Percentiles rank a stretch among this genome's conserved stretches.
These are phyloP conservation scores for Tetanocera ferruginea DNA, from an alignment of 2,888 invertebrate species.

Conservation along the genomic window DNA sequence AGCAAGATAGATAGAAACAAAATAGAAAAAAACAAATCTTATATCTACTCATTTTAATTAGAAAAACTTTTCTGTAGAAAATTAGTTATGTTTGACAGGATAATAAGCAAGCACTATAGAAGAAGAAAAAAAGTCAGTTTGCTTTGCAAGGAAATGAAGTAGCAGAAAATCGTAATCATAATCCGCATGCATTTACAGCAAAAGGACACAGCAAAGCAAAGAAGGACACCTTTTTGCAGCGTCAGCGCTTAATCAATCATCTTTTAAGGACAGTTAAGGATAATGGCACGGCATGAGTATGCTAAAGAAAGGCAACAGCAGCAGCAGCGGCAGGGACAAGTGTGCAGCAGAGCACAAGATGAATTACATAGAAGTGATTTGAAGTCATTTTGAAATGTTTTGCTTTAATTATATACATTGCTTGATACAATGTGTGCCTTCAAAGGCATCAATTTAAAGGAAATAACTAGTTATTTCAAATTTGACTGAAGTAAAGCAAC, in stretches of 20 bases:
- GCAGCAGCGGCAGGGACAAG: background rate
- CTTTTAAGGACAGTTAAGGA: background rate
- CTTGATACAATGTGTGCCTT: too few species aligned
- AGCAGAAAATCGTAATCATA: background rate
- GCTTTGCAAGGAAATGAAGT: background rate
- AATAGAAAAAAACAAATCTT: background rate
- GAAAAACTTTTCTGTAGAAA: constrained; percentile 25
- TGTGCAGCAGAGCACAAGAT: too few species aligned
- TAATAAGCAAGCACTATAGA: constrained; percentile 3
- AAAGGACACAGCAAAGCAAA: background rate
- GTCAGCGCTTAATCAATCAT: constrained; percentile 33
- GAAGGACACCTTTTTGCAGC: constrained; percentile 5
- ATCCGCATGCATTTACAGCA: background rate
- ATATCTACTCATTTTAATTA: constrained; percentile 31
- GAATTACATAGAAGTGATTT: background rate
- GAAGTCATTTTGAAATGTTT: background rate
- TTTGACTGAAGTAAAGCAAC: too few species aligned
- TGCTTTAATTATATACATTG: too few species aligned
- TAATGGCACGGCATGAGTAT: background rate
- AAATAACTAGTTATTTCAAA: too few species aligned
- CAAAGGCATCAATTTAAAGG: too few species aligned
- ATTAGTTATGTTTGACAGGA: constrained; percentile 33
- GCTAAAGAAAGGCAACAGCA: background rate
- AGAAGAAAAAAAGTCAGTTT: background rate
- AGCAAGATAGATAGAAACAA: background rate